phyloP scores from a whole-genome alignment of 2,888 invertebrate species.

The Brachylomia viminalis region DNA sequence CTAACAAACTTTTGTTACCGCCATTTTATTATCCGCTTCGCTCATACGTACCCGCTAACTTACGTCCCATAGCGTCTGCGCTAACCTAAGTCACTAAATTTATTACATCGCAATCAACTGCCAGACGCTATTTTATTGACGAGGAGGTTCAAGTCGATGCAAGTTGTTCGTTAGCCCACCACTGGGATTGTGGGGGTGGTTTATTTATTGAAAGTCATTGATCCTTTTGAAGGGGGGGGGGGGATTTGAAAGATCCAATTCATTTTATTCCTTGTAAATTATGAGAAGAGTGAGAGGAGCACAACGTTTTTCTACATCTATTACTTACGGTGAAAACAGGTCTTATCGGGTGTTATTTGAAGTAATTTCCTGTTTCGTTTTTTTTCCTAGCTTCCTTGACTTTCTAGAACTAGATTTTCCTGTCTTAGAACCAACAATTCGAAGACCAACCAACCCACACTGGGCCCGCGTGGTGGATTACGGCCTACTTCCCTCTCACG shows the following conservation, averaged over 20 bases:
- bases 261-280: neutral
- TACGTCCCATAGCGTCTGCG: slow-evolving; percentile 28
- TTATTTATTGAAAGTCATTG: slow-evolving; percentile 19
- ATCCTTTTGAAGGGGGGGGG: neutral
- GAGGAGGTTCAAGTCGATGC: slow-evolving; percentile 31
- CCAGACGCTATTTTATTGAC: slow-evolving; percentile 53
- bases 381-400: no score
- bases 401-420: no score
- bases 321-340: neutral
- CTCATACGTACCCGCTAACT: neutral
- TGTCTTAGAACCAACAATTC: no score
- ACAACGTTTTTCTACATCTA: neutral
- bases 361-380: no score
- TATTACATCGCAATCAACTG: slow-evolving; percentile 55
- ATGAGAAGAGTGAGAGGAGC: neutral
- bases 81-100: slow-evolving; percentile 40
- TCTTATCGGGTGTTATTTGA: no score
- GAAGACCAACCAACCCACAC: no score
- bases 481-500: no score
- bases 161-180: slow-evolving; percentile 29
- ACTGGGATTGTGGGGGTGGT: slow-evolving; percentile 9
- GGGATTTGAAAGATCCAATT: neutral
- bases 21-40: neutral
- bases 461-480: no score
- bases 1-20: no score